Conservation (phyloP, 1,140 invertebrate species). For the Hyles vespertilio region DNA sequence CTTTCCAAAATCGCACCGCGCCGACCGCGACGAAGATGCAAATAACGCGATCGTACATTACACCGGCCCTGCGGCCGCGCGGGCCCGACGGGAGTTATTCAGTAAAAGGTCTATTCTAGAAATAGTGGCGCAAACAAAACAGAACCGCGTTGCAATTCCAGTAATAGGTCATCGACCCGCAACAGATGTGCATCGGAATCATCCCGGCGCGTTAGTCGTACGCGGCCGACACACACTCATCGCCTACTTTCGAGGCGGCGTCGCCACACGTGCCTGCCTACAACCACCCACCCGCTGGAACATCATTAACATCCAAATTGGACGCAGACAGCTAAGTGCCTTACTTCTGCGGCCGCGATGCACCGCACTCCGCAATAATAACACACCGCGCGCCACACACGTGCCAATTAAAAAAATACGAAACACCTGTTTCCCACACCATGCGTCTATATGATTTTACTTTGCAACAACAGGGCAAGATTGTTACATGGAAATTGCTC, state of each 20-base stretch:
- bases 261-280: slow-evolving; percentile 51
- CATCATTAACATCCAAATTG: slow-evolving; percentile 70
- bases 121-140: slow-evolving; percentile 30
- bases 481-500: slow-evolving; percentile 41
- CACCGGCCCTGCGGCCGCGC: slow-evolving; percentile 3
- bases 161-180: slow-evolving; percentile 38
- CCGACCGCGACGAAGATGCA: no score
- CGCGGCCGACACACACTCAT: slow-evolving; percentile 36
- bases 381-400: slow-evolving; percentile 44
- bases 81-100: slow-evolving; percentile 17
- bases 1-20: no score
- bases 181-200: slow-evolving; percentile 43
- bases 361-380: slow-evolving; percentile 62
- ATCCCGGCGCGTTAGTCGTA: slow-evolving; percentile 40
- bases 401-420: slow-evolving; percentile 60
- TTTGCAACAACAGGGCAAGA: slow-evolving; percentile 28
- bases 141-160: slow-evolving; percentile 23
- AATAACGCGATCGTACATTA: slow-evolving; percentile 5
- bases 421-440: slow-evolving; percentile 55
- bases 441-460: slow-evolving; percentile 38
- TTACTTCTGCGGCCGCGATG: slow-evolving; percentile 61
- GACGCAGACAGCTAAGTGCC: slow-evolving; percentile 67
- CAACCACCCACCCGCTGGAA: slow-evolving; percentile 49
- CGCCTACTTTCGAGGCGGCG: slow-evolving; percentile 51
- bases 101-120: slow-evolving; percentile 16